Evolutionary conservation across 1,140 invertebrate species (phyloP).

Genomic region (Plutomurus gul): DNA sequence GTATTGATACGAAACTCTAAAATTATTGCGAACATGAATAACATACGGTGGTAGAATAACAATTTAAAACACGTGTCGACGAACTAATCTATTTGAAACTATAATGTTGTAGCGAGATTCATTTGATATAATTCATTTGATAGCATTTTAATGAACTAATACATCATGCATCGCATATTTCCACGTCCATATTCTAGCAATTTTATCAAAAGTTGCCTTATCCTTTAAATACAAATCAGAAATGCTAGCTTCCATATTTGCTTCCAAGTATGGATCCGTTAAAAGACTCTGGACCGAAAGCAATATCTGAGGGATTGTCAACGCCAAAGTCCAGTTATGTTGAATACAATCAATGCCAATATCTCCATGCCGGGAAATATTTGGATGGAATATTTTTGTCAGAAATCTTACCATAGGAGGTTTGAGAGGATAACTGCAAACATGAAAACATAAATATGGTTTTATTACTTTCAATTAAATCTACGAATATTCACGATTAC

Average conservation of each 20-base stretch:
- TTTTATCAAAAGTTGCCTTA: conserved; percentile 74
- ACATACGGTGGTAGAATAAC: too few relatives aligned
- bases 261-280: conserved; percentile 78
- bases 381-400: conserved; percentile 91
- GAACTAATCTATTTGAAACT: too few relatives aligned
- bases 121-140: too few relatives aligned
- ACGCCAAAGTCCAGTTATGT: conserved; percentile 91
- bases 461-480: too few relatives aligned
- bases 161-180: conserved; percentile 90
- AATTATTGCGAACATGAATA: too few relatives aligned
- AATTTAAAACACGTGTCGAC: too few relatives aligned
- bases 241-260: conserved; percentile 83
- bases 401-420: conserved; percentile 87
- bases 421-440: conserved; percentile 82
- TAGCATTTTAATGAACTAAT: conserved; percentile 58
- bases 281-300: conserved; percentile 88
- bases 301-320: conserved; percentile 88
- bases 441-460: conserved; percentile 39
- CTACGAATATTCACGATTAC: too few relatives aligned
- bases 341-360: conserved; percentile 94
- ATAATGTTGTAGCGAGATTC: too few relatives aligned
- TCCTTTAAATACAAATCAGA: conserved; percentile 80
- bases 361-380: conserved; percentile 93
- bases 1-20: too few relatives aligned
- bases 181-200: conserved; percentile 87